phyloP scores from a whole-genome alignment of 2,797 vertebrate genomes.

The Morelia viridis region DNA sequence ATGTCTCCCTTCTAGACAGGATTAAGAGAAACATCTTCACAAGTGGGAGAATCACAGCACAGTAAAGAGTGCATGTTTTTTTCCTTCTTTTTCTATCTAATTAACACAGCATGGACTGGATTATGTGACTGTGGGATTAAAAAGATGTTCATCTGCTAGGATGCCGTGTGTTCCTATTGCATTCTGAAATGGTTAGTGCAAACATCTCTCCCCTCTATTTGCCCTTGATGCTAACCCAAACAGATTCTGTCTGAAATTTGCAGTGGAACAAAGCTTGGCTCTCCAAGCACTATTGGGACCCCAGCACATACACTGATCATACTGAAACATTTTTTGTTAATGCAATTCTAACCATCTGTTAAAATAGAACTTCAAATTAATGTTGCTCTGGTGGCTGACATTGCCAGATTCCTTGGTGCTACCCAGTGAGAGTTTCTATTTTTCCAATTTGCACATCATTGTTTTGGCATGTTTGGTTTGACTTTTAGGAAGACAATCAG shows the following conservation, averaged over 20 bases:
- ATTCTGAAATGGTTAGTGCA: neutral
- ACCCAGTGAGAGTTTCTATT: constrained; percentile 11
- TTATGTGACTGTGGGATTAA: neutral
- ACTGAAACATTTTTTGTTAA: neutral
- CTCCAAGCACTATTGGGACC: neutral
- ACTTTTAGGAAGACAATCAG: constrained; percentile 6
- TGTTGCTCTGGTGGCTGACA: constrained; percentile 5
- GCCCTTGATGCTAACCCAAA: constrained; percentile 3
- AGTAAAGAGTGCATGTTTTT: neutral
- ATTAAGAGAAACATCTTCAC: constrained; percentile 6
- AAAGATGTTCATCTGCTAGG: neutral
- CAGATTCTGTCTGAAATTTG: constrained; percentile 17
- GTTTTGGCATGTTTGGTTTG: constrained; percentile 14
- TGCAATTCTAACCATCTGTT: constrained; percentile 28
- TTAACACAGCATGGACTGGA: neutral
- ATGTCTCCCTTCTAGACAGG: neutral
- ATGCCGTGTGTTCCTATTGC: neutral
- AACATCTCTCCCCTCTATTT: constrained; percentile 16
- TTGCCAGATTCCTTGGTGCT: constrained; percentile 4
- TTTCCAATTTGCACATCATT: constrained; percentile 23
- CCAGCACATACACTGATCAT: neutral
- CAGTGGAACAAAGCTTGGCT: neutral
- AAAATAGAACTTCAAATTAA: constrained; percentile 27
- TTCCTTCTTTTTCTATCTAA: neutral
- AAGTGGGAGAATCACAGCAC: neutral